Conservation (phyloP, 2,113 vertebrate species). For the Rissa tridactyla region DNA sequence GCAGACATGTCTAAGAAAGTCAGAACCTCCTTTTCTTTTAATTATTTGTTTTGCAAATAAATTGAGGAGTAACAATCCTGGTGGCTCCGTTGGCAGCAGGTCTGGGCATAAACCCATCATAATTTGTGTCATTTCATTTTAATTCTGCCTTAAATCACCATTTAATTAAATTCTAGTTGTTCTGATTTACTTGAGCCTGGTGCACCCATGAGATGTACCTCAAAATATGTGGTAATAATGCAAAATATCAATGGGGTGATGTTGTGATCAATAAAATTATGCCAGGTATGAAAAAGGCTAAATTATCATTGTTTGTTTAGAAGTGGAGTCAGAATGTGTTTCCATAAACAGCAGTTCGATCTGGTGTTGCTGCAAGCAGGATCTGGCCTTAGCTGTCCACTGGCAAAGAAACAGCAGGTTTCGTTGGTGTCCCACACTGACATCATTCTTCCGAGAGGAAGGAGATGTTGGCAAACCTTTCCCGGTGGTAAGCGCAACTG, state of each 20-base stretch:
- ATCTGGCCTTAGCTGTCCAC: background rate
- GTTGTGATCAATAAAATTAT: background rate
- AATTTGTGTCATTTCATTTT: background rate
- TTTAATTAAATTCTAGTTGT: background rate
- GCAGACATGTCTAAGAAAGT: background rate
- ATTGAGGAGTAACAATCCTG: background rate
- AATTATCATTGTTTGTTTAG: background rate
- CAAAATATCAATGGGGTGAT: background rate
- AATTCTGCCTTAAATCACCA: background rate
- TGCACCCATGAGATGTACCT: fast-evolving
- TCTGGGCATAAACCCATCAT: background rate
- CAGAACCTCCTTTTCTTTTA: background rate
- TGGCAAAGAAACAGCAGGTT: background rate
- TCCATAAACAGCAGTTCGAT: background rate
- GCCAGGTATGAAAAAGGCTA: background rate
- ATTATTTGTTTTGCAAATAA: background rate
- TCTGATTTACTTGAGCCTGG: background rate
- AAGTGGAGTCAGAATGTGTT: background rate
- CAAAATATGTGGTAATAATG: background rate
- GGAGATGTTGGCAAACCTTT: background rate
- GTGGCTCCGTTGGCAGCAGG: background rate
- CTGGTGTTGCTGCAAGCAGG: background rate
- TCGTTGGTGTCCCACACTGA: background rate
- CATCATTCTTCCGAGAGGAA: background rate
- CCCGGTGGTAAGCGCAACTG: background rate